phyloP scores from a whole-genome alignment of 2,113 vertebrate genomes.

The Rhea americana region DNA sequence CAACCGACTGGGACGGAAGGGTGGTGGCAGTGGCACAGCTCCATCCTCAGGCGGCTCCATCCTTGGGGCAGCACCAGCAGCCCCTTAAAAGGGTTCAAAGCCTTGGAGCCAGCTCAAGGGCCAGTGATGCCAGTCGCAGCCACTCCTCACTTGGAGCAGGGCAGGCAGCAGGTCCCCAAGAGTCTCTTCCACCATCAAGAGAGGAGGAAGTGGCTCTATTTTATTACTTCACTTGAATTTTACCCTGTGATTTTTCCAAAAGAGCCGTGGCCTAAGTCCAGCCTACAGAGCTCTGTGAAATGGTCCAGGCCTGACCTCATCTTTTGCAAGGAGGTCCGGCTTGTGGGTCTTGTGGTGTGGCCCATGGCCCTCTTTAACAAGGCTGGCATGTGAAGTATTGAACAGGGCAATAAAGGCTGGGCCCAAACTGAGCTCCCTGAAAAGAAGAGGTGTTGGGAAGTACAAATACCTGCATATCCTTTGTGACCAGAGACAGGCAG shows the following conservation, averaged over 20 bases:
- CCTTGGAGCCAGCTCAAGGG: neutral
- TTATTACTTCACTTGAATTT: neutral
- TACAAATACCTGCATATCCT: neutral
- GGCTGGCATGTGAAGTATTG: neutral
- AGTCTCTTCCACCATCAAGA: neutral
- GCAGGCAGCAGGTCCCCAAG: accelerated
- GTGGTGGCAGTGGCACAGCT: neutral
- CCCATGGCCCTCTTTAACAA: neutral
- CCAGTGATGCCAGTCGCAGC: neutral
- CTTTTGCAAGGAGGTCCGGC: neutral
- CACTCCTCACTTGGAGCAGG: neutral
- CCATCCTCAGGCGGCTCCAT: too few relatives aligned
- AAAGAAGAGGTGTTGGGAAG: neutral
- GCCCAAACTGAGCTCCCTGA: neutral
- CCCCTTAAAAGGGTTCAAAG: neutral
- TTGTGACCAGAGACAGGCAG: neutral
- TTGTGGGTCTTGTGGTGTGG: neutral
- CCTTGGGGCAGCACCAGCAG: too few relatives aligned
- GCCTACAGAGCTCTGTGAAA: accelerated
- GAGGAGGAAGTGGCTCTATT: neutral
- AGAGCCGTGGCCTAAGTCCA: neutral
- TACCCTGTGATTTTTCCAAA: neutral
- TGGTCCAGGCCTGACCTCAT: neutral
- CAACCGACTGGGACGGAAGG: neutral
- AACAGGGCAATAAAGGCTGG: neutral